Evolutionary conservation across 2,797 vertebrate genomes (phyloP).

Genomic region (Phrynocephalus vlangalii): DNA sequence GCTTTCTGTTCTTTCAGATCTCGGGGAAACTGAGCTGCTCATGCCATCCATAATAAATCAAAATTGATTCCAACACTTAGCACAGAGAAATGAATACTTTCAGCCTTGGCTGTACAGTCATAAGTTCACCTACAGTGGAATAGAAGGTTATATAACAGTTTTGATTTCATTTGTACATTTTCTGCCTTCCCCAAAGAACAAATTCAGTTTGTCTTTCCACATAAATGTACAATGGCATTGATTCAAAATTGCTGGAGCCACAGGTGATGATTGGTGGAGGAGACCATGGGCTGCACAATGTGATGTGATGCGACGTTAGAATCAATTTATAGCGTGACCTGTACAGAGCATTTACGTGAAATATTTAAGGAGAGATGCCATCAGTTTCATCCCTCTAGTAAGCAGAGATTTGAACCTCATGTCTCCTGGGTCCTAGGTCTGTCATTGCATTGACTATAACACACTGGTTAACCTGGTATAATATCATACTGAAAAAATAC

Average conservation of each 20-base stretch:
- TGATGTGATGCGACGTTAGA: background rate
- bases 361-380: no score
- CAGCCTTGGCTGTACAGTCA: background rate
- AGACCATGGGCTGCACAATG: background rate
- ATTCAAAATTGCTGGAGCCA: background rate
- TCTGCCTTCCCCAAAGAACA: background rate
- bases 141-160: background rate
- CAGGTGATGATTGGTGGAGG: background rate
- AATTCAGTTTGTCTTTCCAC: background rate
- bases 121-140: background rate
- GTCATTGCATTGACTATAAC: no score
- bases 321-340: no score
- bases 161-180: background rate
- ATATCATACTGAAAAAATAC: background rate
- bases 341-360: no score
- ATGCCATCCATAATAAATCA: background rate
- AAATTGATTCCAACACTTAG: background rate
- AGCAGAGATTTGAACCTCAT: no score
- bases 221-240: background rate
- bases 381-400: no score
- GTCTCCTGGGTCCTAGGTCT: no score
- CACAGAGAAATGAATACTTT: background rate
- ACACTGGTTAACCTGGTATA: no score
- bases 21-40: constrained; percentile 2
- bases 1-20: background rate